Base-by-base conservation (phyloP, 2,888 invertebrate genomes). In the Frankliniella intonsa region DNA sequence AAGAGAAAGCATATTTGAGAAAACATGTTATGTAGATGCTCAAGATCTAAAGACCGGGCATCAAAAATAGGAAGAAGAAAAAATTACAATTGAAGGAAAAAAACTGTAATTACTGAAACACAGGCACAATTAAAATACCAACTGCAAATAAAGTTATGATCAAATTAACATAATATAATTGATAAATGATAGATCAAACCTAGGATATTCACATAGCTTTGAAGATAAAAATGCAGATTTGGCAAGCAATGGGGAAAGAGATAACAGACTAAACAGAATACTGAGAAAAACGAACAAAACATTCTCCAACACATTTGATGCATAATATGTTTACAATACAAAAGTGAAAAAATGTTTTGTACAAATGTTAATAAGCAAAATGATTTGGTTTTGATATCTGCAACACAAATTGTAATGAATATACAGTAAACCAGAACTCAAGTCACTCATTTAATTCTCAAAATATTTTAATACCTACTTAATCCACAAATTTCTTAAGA, bases 301-400 rank as follows among this genome's bases (percentile, higher is more conserved):
- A 76, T 76, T 76, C 69, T 76, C 25, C 69, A 76, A 25, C 69
- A 76, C 69, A 25, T 12, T 76, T 76, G 69, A 76, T 25, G 69
- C 69, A 76, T 76, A 76, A 76, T 12, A 76, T 25, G 25, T 76
- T 22, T 69, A 38, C 69, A 76, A 25, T 76, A 76, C 69, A 76
- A 76, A 76, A 76, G 69, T 76, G 69, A 76, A 76, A 76, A 76
- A 76, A 25, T 22, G 69, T 76, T 76, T 76, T 76, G 69, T 76
- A 76, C 69, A 76, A 25, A 25, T 76, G 69, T 76, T 76, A 76
- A 76, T 76, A 76, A 76, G 69, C 69, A 76, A 76, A 76, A 76
- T 25, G 22, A 76, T 62, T n/a, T 12, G 22, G 25, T 76, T 76
- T 76, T 76, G 25, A 76, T 25, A 22, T 3, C 38, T 3, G 38